Evolutionary conservation across 2,113 vertebrate species (phyloP).

Genomic region (Chlamydotis undulata): DNA sequence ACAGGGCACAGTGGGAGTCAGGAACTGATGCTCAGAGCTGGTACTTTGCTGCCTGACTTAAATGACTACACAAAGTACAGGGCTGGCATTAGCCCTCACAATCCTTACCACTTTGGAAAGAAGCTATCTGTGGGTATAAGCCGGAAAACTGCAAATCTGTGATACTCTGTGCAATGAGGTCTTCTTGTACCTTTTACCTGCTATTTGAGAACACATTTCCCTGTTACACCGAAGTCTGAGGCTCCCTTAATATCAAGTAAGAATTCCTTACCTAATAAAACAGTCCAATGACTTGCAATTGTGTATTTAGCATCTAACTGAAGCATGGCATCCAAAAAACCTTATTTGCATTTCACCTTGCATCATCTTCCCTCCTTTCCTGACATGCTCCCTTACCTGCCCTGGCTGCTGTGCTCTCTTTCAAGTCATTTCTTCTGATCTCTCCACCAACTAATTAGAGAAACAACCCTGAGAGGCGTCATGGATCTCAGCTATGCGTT

Average conservation of each 20-base stretch:
- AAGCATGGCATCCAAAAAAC: not conserved
- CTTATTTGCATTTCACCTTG: slow-evolving; percentile 27
- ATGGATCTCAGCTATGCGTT: not conserved
- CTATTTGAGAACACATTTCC: not conserved
- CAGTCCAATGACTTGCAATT: not conserved
- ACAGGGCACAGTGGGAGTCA: not conserved
- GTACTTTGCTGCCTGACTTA: not conserved
- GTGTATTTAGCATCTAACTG: not conserved
- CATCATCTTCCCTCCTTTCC: not conserved
- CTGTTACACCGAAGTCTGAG: not conserved
- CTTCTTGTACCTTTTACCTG: not conserved
- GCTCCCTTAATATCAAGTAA: not conserved
- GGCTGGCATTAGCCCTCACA: not conserved
- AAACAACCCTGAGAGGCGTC: slow-evolving; percentile 34
- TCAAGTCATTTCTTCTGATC: slow-evolving; percentile 56
- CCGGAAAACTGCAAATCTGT: not conserved
- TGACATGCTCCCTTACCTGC: slow-evolving; percentile 15
- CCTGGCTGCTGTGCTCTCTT: not conserved
- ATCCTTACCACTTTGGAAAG: not conserved
- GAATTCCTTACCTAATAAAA: not conserved
- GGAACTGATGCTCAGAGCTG: not conserved
- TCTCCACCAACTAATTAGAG: slow-evolving; percentile 50
- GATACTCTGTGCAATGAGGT: not conserved
- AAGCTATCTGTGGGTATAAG: not conserved
- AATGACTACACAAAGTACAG: not conserved